A percentile compares a stretch with the other conserved stretches of the same genome.
These are phyloP conservation scores for Saccopteryx bilineata DNA, from an alignment of 2,113 vertebrate species.

Conservation along the genomic window DNA sequence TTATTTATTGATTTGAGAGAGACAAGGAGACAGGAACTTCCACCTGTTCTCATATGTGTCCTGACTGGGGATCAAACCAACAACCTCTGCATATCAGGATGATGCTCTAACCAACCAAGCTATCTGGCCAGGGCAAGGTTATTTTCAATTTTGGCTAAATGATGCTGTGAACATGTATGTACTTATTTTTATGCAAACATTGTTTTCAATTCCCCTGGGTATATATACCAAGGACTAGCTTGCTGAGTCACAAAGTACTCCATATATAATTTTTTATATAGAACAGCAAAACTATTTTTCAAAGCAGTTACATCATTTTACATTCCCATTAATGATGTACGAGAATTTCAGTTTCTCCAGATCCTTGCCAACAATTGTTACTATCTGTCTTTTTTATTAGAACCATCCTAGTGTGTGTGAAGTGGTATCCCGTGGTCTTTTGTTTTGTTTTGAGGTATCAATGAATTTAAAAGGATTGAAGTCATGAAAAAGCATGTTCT, in stretches of 20 bases:
- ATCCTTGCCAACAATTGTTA: neutral
- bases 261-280: neutral
- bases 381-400: neutral
- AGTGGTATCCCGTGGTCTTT: neutral
- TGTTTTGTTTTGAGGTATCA: conserved; percentile 8
- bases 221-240: neutral
- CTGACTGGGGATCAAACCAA: no score
- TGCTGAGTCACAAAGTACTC: neutral
- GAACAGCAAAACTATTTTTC: neutral
- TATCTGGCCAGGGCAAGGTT: no score
- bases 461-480: conserved; percentile 23
- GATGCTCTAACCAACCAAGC: no score
- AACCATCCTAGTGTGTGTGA: neutral
- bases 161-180: neutral
- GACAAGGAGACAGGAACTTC: no score
- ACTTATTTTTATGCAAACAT: neutral
- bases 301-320: neutral
- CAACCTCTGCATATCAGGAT: no score
- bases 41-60: no score
- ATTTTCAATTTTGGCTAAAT: neutral
- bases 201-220: neutral
- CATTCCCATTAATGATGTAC: neutral
- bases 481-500: conserved; percentile 12
- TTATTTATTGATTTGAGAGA: no score
- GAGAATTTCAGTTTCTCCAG: neutral